Evolutionary conservation across 2,888 invertebrate species (phyloP).

Genomic region (Leptinotarsa juncta): DNA sequence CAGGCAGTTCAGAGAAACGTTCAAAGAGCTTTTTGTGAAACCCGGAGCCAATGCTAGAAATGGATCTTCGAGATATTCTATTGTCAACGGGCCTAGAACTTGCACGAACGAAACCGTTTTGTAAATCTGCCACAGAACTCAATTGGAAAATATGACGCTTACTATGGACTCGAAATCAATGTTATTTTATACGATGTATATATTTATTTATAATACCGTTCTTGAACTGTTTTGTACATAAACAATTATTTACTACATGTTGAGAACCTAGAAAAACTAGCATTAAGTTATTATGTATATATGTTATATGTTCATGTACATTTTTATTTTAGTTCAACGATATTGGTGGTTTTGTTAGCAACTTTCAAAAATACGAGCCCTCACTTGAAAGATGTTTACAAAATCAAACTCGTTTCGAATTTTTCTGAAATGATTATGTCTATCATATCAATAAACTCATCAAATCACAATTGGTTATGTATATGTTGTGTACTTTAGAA

Average conservation of each 20-base stretch:
- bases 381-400: constrained; percentile 59
- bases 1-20: constrained; percentile 92
- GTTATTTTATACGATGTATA: constrained; percentile 44
- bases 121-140: constrained; percentile 61
- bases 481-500: constrained; percentile 29
- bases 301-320: constrained; percentile 1
- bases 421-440: constrained; percentile 7
- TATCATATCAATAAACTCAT: constrained; percentile 21
- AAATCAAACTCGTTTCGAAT: constrained; percentile 11
- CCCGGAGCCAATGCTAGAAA: constrained; percentile 72
- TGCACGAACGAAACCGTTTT: constrained; percentile 88
- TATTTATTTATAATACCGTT: constrained; percentile 32
- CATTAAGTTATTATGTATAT: constrained; percentile 23
- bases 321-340: not conserved
- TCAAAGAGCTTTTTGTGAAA: constrained; percentile 83
- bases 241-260: constrained; percentile 30
- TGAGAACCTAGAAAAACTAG: constrained; percentile 23
- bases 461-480: constrained; percentile 20
- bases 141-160: constrained; percentile 50
- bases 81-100: constrained; percentile 85
- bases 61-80: constrained; percentile 81
- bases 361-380: constrained; percentile 61
- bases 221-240: constrained; percentile 36
- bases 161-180: constrained; percentile 46
- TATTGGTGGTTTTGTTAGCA: constrained; percentile 47